Evolutionary conservation across 2,888 invertebrate species (phyloP), one percentile per base, ranked within the genome.

Genomic region (Tubulanus polymorphus): DNA sequence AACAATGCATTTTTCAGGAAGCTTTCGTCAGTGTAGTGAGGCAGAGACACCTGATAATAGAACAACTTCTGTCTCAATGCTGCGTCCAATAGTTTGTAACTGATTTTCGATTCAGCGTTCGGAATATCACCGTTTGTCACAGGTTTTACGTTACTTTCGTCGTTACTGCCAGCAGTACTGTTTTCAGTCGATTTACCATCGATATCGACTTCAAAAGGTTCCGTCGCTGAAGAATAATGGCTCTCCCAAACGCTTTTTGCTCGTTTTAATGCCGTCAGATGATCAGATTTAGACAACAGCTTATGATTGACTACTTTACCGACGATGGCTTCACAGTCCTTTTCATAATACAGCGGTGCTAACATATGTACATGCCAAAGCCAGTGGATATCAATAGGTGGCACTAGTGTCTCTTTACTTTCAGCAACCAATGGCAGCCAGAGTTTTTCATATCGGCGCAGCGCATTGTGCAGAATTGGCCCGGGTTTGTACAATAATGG

Each of bases 381-480:
- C 81, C 81, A 81, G 57, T 81, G 79, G 15, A 81, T 77, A 61
- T 82, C 81, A 29, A 81, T 57, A 12, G 82, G 82, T 1, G 81
- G 80, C n/a, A 77, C 76, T 35, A 79, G 62, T 25, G 71, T 70
- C 25, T 69, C 61, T 8, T 23, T 23, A 15, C 68, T 66, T 47
- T 67, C 66, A 12, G 74, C 76, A 53, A 78, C 78, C 57, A 81
- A 65, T n/a, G 81, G 81, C 35, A 82, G 68, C 81, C 82, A 82
- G 53, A 69, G 73, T 27, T 65, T 66, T 65, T 81, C 81, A 66
- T 82, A 82, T 20, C 82, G 70, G 26, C 79, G 66, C 27, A 82
- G 70, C n/a, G 81, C 80, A 55, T 78, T 74, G 28, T 73, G 65
- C 30, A 80, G 70, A 18, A 76, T 71, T 28, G 70, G 68, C 30